Evolutionary conservation across 2,113 vertebrate genomes (phyloP), one percentile per base, ranked within the genome.

Genomic region (Acrocephalus kingi): DNA sequence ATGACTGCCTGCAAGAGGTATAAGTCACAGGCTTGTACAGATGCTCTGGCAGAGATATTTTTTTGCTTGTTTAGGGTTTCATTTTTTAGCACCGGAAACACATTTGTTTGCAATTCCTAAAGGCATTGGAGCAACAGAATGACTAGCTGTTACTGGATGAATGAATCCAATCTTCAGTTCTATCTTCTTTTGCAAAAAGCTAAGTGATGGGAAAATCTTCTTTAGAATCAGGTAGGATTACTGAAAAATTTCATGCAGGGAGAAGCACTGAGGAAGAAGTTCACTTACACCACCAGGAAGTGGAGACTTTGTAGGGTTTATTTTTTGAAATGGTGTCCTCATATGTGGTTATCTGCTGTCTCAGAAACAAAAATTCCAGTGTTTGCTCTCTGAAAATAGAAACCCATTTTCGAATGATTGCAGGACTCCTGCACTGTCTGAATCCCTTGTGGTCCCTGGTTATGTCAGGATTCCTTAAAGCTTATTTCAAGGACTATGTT

Each of bases 171-270:
- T 90, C n/a, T 62, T 73, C 13, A 39, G 25, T 79, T 88, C 54
- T 39, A n/a, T 10, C 24, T 68, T 66, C 12, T 66, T 54, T 37
- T 0, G 6, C n/a, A 45, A 64, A 62, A 35, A 14, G 5, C 8
- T 35, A 75, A 94, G 59, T 10, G 27, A 58, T 72, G 54, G 41
- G 51, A 87, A 77, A 51, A 35, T 52, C 48, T 73, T 87, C 52
- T 97, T 95, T 94, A 93, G 87, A 80, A 94, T 77, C 83, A 92
- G 54, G 68, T 92, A 68, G 56, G n/a, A 87, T 97, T 92, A 76
- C 46, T 74, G 72, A 54, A 87, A 85, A 62, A 81, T 86, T 76
- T 67, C 16, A 9, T 17, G n/a, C 49, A 84, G 24, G 37, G 55
- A 56, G n/a, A 83, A n/a, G 31, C 46, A 59, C 73, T 51, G 49